Base-by-base conservation (phyloP, 2,797 vertebrate species). In the Nannoperca obscura region DNA sequence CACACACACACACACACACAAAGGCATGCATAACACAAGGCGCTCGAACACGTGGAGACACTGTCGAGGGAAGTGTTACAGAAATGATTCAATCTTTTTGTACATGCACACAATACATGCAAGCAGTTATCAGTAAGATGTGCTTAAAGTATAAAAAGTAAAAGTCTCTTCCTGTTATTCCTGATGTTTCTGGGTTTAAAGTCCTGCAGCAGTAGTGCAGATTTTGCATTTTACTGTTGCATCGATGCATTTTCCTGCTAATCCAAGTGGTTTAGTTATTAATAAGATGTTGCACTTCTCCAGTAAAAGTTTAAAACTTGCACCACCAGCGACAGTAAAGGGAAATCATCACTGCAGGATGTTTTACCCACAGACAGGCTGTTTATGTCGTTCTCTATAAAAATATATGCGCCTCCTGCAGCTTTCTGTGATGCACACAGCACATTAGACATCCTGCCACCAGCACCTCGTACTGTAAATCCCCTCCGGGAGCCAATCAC, bases 401-500 rank as follows among this genome's bases (percentile, higher is more conserved):
- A 60, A 60, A 68, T n/a, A 55, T 66, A 38, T 24, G 36, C 3
- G 64, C 53, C 59, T 78, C 59, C 49, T 78, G 47, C 17, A 19
- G 75, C 57, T 86, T 80, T n/a, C 71, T 70, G 17, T 38, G 70
- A 55, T 32, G 20, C 54, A 61, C 54, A 7, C 32, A 75, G 69
- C 27, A 7, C 30, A 59, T 76, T 44, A 74, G 55, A 80, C 47
- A 52, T 34, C 49, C 76, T 46, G 72, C 61, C 75, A 12, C 60
- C 74, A 11, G 30, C 71, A 46, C 54, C 77, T 75, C 74, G 34
- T 58, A 67, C 76, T 66, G 53, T 52, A 69, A 83, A 82, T 55
- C 68, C 86, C 72, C 70, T 24, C 9, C 9, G 54, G 57, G 86
- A 91, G 66, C 70, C 87, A 80, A 85, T 90, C 90, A 76, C 20